Evolutionary conservation across 2,797 vertebrate genomes (phyloP).

Genomic region (Benthosema pterotum): DNA sequence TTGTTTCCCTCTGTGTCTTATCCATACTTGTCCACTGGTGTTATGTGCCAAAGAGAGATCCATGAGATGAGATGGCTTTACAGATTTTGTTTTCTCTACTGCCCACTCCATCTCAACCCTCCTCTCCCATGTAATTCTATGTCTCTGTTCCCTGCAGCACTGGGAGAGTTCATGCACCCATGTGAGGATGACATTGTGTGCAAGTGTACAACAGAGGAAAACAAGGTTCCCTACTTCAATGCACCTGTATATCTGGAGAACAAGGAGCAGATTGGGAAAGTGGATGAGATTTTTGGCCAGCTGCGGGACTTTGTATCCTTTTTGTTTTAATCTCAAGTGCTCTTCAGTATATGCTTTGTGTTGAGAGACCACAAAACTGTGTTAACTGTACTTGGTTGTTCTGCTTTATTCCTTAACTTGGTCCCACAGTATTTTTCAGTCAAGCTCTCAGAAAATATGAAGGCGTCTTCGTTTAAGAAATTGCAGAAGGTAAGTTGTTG

Average conservation of each 20-base stretch:
- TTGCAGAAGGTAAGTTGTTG: constrained; percentile 89
- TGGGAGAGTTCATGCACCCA: constrained; percentile 95
- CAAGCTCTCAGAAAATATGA: constrained; percentile 97
- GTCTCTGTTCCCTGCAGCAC: constrained; percentile 71
- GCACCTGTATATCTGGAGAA: constrained; percentile 97
- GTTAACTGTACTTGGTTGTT: background rate
- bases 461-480: constrained; percentile 97
- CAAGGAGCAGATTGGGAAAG: constrained; percentile 98
- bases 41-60: too few species aligned
- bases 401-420: constrained; percentile 52
- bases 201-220: constrained; percentile 93
- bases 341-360: background rate
- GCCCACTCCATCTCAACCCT: background rate
- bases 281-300: constrained; percentile 98
- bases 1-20: too few species aligned
- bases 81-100: too few species aligned
- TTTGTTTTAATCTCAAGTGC: background rate
- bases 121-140: background rate
- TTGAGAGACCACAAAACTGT: background rate
- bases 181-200: constrained; percentile 97
- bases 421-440: constrained; percentile 94
- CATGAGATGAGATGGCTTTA: background rate
- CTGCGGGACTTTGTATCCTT: constrained; percentile 99
- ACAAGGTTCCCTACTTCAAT: constrained; percentile 97
- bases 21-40: too few species aligned